phyloP scores from a whole-genome alignment of 2,888 invertebrate species.

The Spisula solida region DNA sequence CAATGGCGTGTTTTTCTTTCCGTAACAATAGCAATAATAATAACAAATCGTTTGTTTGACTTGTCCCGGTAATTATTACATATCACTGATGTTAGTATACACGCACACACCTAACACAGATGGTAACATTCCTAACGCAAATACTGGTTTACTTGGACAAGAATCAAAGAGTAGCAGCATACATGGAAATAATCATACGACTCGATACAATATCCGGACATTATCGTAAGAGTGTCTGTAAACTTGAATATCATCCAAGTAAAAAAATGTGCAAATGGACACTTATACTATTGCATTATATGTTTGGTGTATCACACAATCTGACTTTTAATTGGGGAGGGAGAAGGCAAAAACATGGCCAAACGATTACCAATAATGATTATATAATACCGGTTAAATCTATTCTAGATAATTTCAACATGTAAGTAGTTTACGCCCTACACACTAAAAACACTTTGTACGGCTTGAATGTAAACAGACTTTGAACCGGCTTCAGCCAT shows the following conservation, averaged over 20 bases:
- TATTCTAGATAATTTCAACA: too few species aligned
- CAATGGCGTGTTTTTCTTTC: neutral
- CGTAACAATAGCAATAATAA: conserved; percentile 15
- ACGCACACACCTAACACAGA: neutral
- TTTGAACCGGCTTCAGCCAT: too few species aligned
- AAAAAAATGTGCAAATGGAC: neutral
- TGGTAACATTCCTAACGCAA: neutral
- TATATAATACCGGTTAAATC: too few species aligned
- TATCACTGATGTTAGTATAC: neutral
- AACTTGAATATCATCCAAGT: neutral
- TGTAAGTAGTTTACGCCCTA: too few species aligned
- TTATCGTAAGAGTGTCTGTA: neutral
- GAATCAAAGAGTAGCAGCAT: neutral
- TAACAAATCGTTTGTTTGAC: neutral
- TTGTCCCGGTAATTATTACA: neutral
- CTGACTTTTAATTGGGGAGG: too few species aligned
- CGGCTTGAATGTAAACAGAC: too few species aligned
- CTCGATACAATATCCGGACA: neutral
- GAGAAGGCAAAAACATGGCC: too few species aligned
- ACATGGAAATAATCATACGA: neutral
- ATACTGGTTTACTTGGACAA: neutral
- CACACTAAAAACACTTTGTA: too few species aligned
- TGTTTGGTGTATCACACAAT: too few species aligned
- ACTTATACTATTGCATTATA: too few species aligned
- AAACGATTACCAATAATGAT: too few species aligned